Evolutionary conservation across 1,140 invertebrate genomes (phyloP), one percentile per base, ranked within the genome.

Genomic region (Asbolus verrucosus): DNA sequence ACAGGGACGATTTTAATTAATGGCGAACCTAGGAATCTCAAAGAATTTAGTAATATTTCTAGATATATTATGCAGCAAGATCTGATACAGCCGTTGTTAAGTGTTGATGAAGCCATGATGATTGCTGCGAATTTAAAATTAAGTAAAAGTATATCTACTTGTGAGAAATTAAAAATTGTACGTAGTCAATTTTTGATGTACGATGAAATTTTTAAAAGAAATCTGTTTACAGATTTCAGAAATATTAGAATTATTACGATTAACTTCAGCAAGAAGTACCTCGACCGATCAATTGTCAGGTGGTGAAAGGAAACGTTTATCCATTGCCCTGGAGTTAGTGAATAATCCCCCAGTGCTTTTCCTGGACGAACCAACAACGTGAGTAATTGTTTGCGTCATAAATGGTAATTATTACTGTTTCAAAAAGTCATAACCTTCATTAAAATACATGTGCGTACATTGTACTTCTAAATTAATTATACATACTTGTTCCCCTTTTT

Each of bases 41-140:
- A 88, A 8, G 83, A 87, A 33, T 97, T 97, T 82, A 87, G 92
- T 24, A 95, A 94, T 83, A 86, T 94, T 77, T 95, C 94, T 0
- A 88, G 94, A 38, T 98, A 97, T 82, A 97, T 97, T 73, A 96
- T 97, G 94, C 96, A 98, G 79, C 89, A 97, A 62, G 94, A 98
- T 82, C 84, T 96, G 11, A 82, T 95, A 2, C 91, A 96, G 75
- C 92, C 92, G 0, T 87, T 91, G 72, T 88, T 98, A 33, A 94
- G 92, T 0, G 93, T 97, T 0, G 83, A 87, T 14, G 95, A 98
- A 81, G 86, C 92, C 1, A 93, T 97, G 90, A 84, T 86, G 65
- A 90, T 95, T 74, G 92, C 95, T 0, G 93, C 94, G 0, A 91
- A 96, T 78, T 83, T 98, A 1, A 97, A 97, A 81, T 84, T 97